Evolutionary conservation across 2,113 vertebrate genomes (phyloP), one percentile per base, ranked within the genome.

Genomic region (Azemiops feae): DNA sequence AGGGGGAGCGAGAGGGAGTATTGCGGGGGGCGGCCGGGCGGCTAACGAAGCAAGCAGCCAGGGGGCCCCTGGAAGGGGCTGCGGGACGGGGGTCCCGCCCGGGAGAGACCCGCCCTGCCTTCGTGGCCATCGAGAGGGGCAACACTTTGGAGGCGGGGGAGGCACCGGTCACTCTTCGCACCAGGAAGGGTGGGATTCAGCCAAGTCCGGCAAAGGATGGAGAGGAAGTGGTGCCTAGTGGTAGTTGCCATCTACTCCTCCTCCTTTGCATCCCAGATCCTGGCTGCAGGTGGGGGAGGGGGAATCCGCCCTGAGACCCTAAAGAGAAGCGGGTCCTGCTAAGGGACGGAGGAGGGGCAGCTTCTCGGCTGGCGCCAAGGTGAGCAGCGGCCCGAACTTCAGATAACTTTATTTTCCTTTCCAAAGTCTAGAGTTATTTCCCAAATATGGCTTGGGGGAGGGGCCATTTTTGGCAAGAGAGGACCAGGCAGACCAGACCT

Each of bases 1-100:
- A 55, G 95, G 69, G 95, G 47, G 88, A 85, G 89, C 69, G 27
- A 90, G 88, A 85, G 88, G 91, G 39, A 54, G 12, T 39, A 16
- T 91, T 92, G 93, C 52, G 90, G 55, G 96, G 89, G 58, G 89
- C 1, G 30, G 89, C 7, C 11, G 60, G 53, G 0, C 53, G 53
- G 30, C 64, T 34, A 74, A 74, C 5, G 16, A 81, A 39, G n/a
- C 34, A 7, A 39, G 2, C 69, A 8, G 16, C 5, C 60, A 30
- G 14, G 25, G 30, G 64, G 5, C 5, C n/a, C 6, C 34, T 20
- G 69, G 69, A 81, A 39, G 34, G 64, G n/a, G 69, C 69, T 39
- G 69, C n/a, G 20, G 69, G 74, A 3, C 22, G 34, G 7, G 34
- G 34, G 74, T 81, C 74, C 74, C 5, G n/a, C 16, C n/a, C 18